Percentiles rank a stretch among this genome's conserved stretches.
phyloP scores from a whole-genome alignment of 2,888 invertebrate genomes.

The Orthonychiurus folsomi region DNA sequence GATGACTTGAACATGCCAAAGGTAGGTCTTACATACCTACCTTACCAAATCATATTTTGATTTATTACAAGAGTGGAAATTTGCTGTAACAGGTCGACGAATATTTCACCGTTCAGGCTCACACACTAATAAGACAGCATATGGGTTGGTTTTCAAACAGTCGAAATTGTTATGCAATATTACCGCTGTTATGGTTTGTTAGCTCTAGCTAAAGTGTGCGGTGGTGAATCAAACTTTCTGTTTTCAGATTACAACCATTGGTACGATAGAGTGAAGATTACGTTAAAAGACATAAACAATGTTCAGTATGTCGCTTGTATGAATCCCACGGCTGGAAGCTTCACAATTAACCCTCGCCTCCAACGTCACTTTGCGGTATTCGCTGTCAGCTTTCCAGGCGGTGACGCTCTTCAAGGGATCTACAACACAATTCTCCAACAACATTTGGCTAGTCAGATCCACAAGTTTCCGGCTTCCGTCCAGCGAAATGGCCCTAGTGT shows the following conservation, averaged over 20 bases:
- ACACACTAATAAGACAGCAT: constrained; percentile 89
- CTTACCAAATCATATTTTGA: too few species aligned
- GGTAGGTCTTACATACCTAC: too few species aligned
- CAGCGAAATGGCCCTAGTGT: constrained; percentile 62
- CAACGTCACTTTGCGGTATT: constrained; percentile 85
- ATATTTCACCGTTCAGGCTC: constrained; percentile 93
- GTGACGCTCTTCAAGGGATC: constrained; percentile 75
- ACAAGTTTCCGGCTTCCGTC: constrained; percentile 64
- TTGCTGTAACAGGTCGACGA: constrained; percentile 66
- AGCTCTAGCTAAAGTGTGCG: too few species aligned
- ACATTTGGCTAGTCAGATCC: constrained; percentile 71
- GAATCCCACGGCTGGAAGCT: constrained; percentile 97
- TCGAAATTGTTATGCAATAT: too few species aligned
- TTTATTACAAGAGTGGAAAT: too few species aligned
- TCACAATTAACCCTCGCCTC: constrained; percentile 87
- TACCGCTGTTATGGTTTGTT: too few species aligned
- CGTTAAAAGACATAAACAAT: constrained; percentile 89
- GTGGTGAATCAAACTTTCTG: too few species aligned
- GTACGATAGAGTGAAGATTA: constrained; percentile 84
- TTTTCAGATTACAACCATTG: constrained; percentile 96
- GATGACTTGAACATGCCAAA: constrained; percentile 99
- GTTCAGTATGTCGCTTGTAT: constrained; percentile 95
- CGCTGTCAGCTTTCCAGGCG: constrained; percentile 76
- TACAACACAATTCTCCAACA: constrained; percentile 80
- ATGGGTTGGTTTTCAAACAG: too few species aligned